These are phyloP conservation scores for Mizuhopecten yessoensis DNA, from an alignment of 1,140 invertebrate species.

Conservation along the genomic window DNA sequence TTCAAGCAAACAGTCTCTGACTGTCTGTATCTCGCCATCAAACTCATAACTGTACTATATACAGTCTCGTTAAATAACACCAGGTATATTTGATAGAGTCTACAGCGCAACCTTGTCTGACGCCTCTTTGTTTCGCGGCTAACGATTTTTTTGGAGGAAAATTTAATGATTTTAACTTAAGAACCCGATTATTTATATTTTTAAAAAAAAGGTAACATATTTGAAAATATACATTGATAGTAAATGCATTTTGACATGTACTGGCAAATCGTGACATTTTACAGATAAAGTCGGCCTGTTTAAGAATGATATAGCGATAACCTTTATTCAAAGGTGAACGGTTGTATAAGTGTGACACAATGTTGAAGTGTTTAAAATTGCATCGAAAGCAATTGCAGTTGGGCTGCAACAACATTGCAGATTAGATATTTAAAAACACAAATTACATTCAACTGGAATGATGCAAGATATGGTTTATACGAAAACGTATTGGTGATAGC, in stretches of 20 bases:
- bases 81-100: background rate
- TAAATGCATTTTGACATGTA: slow-evolving; percentile 22
- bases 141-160: background rate
- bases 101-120: background rate
- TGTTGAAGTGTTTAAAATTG: background rate
- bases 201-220: background rate
- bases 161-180: slow-evolving; percentile 8
- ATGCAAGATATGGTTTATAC: background rate
- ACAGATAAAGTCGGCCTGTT: background rate
- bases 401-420: background rate
- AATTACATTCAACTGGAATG: background rate
- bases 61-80: background rate
- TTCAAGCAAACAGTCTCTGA: background rate
- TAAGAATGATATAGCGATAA: background rate
- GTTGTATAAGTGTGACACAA: background rate
- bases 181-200: background rate
- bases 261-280: background rate
- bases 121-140: slow-evolving; percentile 5
- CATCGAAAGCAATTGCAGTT: background rate
- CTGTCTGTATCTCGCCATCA: background rate
- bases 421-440: background rate
- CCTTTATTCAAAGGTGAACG: background rate
- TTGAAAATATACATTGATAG: background rate
- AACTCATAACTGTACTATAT: slow-evolving; percentile 35
- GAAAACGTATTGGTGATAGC: background rate